A percentile compares a stretch with the other conserved stretches of the same genome.
phyloP scores from a whole-genome alignment of 2,113 vertebrate species.

The Ondatra zibethicus region DNA sequence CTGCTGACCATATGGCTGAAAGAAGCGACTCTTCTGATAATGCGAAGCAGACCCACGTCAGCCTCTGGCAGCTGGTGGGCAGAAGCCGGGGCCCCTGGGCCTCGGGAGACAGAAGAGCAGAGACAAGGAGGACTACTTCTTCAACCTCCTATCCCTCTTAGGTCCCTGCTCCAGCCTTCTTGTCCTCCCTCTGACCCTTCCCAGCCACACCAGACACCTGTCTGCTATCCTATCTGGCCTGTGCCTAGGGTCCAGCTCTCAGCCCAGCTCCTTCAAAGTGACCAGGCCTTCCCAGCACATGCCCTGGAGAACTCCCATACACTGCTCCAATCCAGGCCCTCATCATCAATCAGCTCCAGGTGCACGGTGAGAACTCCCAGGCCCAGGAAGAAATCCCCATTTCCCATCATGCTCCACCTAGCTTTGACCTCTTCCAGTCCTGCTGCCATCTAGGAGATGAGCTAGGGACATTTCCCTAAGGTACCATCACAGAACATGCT shows the following conservation, averaged over 20 bases:
- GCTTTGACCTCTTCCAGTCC: not conserved
- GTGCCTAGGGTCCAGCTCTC: not conserved
- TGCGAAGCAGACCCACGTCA: slow-evolving; percentile 67
- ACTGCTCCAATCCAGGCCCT: not conserved
- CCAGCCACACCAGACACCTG: not conserved
- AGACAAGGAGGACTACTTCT: not conserved
- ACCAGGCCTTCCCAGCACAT: not conserved
- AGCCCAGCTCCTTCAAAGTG: not conserved
- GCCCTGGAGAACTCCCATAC: not conserved
- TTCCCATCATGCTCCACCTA: not conserved
- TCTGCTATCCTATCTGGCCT: not conserved
- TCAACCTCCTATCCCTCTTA: not conserved
- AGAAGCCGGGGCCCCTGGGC: slow-evolving; percentile 44
- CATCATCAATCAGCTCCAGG: not conserved
- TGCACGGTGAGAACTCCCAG: not conserved
- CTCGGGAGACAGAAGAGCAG: not conserved
- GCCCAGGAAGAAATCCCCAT: not conserved
- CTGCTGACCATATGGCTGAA: slow-evolving; percentile 76
- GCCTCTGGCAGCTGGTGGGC: slow-evolving; percentile 74
- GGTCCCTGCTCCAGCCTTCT: not conserved
- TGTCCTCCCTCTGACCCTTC: not conserved
- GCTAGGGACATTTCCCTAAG: slow-evolving; percentile 27
- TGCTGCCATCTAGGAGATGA: not conserved
- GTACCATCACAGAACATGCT: not conserved
- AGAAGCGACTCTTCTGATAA: slow-evolving; percentile 60